phyloP scores from a whole-genome alignment of 2,888 invertebrate species.

The Erebia palarica region DNA sequence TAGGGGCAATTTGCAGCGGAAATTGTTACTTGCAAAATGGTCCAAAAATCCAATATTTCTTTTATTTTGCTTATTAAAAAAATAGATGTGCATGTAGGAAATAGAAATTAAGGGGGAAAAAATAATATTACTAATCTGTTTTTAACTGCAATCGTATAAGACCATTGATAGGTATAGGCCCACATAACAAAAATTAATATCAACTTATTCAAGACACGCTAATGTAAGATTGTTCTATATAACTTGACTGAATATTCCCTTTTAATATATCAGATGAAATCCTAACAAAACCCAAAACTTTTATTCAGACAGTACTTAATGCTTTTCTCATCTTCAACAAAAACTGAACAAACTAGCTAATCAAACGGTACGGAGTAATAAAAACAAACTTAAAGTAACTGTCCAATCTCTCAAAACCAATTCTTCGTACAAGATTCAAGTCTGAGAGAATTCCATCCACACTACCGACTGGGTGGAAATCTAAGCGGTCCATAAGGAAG shows the following conservation, averaged over 20 bases:
- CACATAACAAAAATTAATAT: too few species aligned
- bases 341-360: conserved; percentile 19
- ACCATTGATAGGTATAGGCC: too few species aligned
- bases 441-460: conserved; percentile 78
- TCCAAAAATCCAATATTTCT: conserved; percentile 51
- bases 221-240: too few species aligned
- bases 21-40: conserved; percentile 60
- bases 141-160: too few species aligned
- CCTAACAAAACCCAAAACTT: not conserved
- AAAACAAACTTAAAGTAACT: conserved; percentile 61
- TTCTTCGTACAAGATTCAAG: conserved; percentile 79
- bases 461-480: conserved; percentile 77
- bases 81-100: not conserved
- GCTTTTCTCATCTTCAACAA: not conserved
- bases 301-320: not conserved
- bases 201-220: too few species aligned
- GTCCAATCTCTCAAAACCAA: conserved; percentile 78
- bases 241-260: not conserved
- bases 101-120: too few species aligned
- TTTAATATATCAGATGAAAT: not conserved
- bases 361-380: conserved; percentile 35
- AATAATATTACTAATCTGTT: too few species aligned
- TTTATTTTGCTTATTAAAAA: conserved; percentile 35
- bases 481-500: conserved; percentile 81
- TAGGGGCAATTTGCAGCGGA: conserved; percentile 57